These are phyloP conservation scores for Hyposoter dolosus DNA, from an alignment of 2,888 invertebrate genomes.

Conservation along the genomic window DNA sequence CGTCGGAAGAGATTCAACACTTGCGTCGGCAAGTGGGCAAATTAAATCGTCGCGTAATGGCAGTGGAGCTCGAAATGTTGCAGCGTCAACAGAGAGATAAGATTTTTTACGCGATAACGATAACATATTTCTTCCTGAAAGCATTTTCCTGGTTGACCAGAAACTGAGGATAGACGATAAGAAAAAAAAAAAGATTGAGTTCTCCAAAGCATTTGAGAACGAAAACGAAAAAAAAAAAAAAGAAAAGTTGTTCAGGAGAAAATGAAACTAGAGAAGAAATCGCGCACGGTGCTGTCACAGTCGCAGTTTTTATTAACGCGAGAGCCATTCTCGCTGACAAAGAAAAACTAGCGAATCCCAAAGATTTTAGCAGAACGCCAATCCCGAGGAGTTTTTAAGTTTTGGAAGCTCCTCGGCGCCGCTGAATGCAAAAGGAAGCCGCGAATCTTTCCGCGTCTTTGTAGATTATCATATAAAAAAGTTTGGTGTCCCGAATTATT, in stretches of 20 bases:
- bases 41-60: constrained; percentile 93
- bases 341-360: constrained; percentile 71
- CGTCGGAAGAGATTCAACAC: constrained; percentile 93
- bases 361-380: constrained; percentile 70
- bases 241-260: neutral
- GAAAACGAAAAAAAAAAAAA: neutral
- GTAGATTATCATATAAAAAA: constrained; percentile 45
- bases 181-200: constrained; percentile 31
- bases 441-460: constrained; percentile 28
- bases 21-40: constrained; percentile 94
- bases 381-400: constrained; percentile 27
- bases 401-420: constrained; percentile 4
- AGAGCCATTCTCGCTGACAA: constrained; percentile 62
- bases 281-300: constrained; percentile 70
- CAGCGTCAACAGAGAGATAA: constrained; percentile 95
- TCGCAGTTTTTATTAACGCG: constrained; percentile 60
- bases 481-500: constrained; percentile 32
- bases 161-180: constrained; percentile 81
- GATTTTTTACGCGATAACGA: constrained; percentile 92
- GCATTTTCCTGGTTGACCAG: constrained; percentile 93
- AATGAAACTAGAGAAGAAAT: constrained; percentile 25
- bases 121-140: constrained; percentile 95
- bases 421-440: constrained; percentile 10
- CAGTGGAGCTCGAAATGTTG: constrained; percentile 94
- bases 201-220: constrained; percentile 17